These are phyloP conservation scores for Tachina fera DNA, from an alignment of 2,888 invertebrate species.

Conservation along the genomic window DNA sequence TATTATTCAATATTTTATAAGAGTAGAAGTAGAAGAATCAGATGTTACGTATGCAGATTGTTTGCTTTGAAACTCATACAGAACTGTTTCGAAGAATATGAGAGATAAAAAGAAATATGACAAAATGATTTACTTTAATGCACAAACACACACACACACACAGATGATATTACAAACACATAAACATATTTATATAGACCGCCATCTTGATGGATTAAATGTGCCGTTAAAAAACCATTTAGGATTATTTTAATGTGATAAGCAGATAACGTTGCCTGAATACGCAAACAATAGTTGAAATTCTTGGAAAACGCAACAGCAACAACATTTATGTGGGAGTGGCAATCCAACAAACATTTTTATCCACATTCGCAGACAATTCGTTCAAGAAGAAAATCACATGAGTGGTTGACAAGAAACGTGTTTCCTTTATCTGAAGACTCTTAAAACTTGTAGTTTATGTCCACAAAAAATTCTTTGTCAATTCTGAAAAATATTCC, in stretches of 20 bases:
- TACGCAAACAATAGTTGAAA: slow-evolving; percentile 80
- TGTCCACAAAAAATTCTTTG: no score
- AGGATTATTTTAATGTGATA: slow-evolving; percentile 82
- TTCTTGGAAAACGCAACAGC: slow-evolving; percentile 27
- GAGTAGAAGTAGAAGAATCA: background rate
- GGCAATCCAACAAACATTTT: background rate
- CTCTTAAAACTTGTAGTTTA: no score
- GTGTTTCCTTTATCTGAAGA: no score
- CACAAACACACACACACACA: slow-evolving; percentile 2
- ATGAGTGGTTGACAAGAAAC: no score
- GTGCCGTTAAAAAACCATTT: slow-evolving; percentile 81
- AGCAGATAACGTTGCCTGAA: slow-evolving; percentile 79
- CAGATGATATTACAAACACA: background rate
- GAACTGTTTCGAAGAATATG: slow-evolving; percentile 14
- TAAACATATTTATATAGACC: slow-evolving; percentile 66
- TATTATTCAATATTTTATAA: slow-evolving; percentile 34
- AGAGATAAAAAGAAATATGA: slow-evolving; percentile 15
- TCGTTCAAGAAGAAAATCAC: no score
- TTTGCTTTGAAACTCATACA: slow-evolving; percentile 41
- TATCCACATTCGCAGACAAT: no score
- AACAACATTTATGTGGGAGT: background rate
- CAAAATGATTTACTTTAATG: slow-evolving; percentile 39
- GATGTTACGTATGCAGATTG: slow-evolving; percentile 37
- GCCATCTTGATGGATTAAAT: slow-evolving; percentile 75
- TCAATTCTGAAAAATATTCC: no score